Evolutionary conservation across 2,888 invertebrate species (phyloP), one percentile per base, ranked within the genome.

Genomic region (Pollenia amentaria): DNA sequence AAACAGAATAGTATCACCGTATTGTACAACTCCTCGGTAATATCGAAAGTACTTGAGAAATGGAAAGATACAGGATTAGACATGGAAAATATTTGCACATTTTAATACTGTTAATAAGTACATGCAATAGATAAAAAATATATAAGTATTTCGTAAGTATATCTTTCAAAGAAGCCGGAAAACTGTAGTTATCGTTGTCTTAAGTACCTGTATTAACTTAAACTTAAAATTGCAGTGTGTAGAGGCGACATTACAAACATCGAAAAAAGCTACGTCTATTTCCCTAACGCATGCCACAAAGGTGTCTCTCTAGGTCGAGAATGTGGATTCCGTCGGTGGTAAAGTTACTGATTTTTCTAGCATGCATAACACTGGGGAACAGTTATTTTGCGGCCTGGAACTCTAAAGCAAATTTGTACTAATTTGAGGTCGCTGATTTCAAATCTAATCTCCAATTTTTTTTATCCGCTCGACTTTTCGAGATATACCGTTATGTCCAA

Each of bases 21-120:
- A 29, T 29, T 29, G 29, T 12, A 57, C 38, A 7, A 46, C 8
- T 46, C 11, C 72, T 48, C 69, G 76, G 64, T 76, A 77, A 67
- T 83, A 79, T 85, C 69, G 75, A 57, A 77, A 40, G 38, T 73
- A 81, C 85, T 84, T 84, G 46, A 70, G 29, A 82, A 53, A 11
- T 55, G 40, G 51, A 42, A 40, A 65, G 21, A 64, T 40, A 53
- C 14, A 8, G 18, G 62, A 70, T 76, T 69, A 76, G 18, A 40
- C 16, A 72, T 44, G 40, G 18, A 53, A 69, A 60, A 51, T 44
- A 60, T 77, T 81, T 76, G 80, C 76, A 62, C 76, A 65, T 64
- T 77, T 73, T 38, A n/a, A 40, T 51, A 65, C 12, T 12, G n/a
- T 10, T n/a, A 38, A 48, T 12, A 38, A 67, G 42, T 80, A 44